Base-by-base conservation (phyloP, 2,888 invertebrate species). In the Oscheius onirici region DNA sequence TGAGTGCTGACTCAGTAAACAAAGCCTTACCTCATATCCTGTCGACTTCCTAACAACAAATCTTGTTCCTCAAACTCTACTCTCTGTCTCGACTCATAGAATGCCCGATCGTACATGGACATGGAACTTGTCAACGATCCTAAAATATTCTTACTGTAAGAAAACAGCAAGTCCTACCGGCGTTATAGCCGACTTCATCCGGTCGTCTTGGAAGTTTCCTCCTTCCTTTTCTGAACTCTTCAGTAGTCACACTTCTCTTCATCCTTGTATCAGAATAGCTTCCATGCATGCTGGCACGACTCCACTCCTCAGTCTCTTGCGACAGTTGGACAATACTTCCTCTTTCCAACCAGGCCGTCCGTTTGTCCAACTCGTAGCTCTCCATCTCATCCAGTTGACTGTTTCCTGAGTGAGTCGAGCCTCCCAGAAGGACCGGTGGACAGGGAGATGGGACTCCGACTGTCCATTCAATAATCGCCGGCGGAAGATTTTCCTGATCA, bases 341-440 rank as follows among this genome's bases (percentile, higher is more conserved):
- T 26, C 77, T 71, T 54, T 79, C 79, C 74, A 79, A 72, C 79
- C 79, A 79, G 55, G 72, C 79, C 60, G 75, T 69, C n/a, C 79
- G 71, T 8, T 72, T 73, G 20, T 71, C 75, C 40, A 76, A 57
- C 22, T 74, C 78, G 54, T 69, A 67, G 41, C 78, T 74, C 43
- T 76, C 76, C 43, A 46, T 65, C 43, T 76, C 76, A 51, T 76
- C 76, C 46, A 76, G 51, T n/a, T 70, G 72, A 15, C 74, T 74
- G 17, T 67, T 54, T n/a, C 43, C 49, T 34, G 72, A 52, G 20
- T 69, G 60, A 40, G 43, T 40, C n/a, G 68, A 68, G 22, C 51
- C 17, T 52, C 69, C 17, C 44, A 71, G 40, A 65, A 52, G 17
- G 54, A 46, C 22, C 3, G 34, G 20, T 63, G 69, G 40, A 11